Base-by-base conservation (phyloP, 2,113 vertebrate genomes). In the Tachycineta bicolor region DNA sequence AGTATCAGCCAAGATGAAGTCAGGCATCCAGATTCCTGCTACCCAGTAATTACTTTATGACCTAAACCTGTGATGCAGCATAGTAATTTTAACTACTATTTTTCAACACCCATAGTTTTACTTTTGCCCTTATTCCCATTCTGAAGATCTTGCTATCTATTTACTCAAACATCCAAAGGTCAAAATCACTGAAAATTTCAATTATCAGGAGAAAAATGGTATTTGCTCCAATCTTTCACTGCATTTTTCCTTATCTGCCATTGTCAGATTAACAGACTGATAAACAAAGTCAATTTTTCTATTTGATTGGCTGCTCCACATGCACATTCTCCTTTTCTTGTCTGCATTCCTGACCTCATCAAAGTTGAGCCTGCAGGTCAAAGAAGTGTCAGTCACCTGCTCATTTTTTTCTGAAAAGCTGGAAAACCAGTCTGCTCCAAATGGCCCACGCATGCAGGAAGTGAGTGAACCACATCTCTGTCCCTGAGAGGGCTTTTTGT, bases 181-280 rank as follows among this genome's bases (percentile, higher is more conserved):
- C 69, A 85, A 82, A 87, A 60, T 58, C 79, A 78, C n/a, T 13
- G 28, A 41, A 83, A 49, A 62, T 70, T 81, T 86, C 86, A 77
- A 75, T 59, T 90, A 67, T 44, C 14, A 44, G 64, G 34, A 50
- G 21, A 88, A 88, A 87, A 95, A 88, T 28, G 18, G 28, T 70
- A 85, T 79, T 76, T 83, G 50, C 56, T 90, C 34, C 68, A 59
- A 70, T 64, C 53, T 81, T 89, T 31, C 60, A 37, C 41, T 34
- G 68, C 47, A 79, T 63, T 93, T 87, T 92, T 77, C 19, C 14
- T 91, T 33, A 87, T 53, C 47, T 74, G 64, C 68, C 34, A 70
- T 2, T 78, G 56, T 78, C 67, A 96, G 88, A 94, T 86, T 62
- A 90, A 77, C 12, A 87, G 47, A 31, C 25, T 90, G 94, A 95